phyloP scores from a whole-genome alignment of 37 sponge, comb jelly and placozoan species.

The Diacarnus erythraeanus region DNA sequence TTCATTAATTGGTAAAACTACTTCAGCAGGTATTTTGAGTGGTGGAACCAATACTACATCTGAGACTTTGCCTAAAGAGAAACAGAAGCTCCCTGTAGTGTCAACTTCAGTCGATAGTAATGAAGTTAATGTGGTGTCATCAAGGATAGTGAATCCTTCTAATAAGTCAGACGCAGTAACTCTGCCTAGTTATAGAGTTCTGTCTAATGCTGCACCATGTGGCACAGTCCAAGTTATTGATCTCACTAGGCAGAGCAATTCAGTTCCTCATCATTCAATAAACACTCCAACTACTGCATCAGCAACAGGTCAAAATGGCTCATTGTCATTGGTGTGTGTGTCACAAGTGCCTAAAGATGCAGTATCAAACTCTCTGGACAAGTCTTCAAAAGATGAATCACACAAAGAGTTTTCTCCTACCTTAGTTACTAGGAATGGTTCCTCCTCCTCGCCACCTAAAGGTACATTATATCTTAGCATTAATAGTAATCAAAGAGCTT shows the following conservation, averaged over 20 bases:
- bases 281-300: background rate
- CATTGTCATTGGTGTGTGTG: background rate
- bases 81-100: background rate
- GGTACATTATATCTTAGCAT: background rate
- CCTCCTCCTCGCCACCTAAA: background rate
- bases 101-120: background rate
- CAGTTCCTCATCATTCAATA: background rate
- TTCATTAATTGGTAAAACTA: too few species aligned
- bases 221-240: background rate
- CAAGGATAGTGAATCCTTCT: background rate
- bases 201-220: background rate
- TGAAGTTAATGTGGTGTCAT: background rate
- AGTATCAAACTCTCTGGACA: background rate
- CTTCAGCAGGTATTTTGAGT: too few species aligned
- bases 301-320: background rate
- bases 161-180: too few species aligned
- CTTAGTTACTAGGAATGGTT: background rate
- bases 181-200: background rate
- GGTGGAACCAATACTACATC: too few species aligned
- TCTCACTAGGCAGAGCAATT: background rate
- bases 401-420: background rate
- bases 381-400: background rate
- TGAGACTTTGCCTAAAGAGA: background rate
- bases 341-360: background rate
- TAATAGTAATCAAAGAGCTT: too few species aligned